Evolutionary conservation across 2,113 vertebrate genomes (phyloP).

Genomic region (Ibidorhyncha struthersii): DNA sequence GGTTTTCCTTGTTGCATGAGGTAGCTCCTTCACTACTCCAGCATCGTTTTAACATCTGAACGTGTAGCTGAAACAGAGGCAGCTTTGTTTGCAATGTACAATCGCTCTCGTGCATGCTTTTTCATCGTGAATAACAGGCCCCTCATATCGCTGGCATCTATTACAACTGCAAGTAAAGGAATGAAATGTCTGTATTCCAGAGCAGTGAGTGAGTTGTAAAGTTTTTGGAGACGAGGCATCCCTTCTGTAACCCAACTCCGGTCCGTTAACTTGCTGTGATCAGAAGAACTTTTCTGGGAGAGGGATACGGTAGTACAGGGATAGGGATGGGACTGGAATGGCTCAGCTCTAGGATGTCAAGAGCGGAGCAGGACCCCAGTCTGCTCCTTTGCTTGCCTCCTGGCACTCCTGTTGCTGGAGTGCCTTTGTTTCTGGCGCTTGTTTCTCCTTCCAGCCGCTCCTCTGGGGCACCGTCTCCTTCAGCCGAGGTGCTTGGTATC

Average conservation of each 20-base stretch:
- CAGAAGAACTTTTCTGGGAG: background rate
- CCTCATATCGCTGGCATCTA: background rate
- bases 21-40: background rate
- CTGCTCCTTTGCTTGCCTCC: background rate
- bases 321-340: background rate
- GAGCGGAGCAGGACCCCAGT: background rate
- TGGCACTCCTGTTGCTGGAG: background rate
- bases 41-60: background rate
- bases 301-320: background rate
- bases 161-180: background rate
- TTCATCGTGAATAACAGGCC: background rate
- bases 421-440: background rate
- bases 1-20: background rate
- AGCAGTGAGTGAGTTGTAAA: background rate
- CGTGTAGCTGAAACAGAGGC: background rate
- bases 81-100: background rate
- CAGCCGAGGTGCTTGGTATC: rapidly evolving
- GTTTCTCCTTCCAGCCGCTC: background rate
- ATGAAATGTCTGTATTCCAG: background rate
- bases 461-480: background rate
- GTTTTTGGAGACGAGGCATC: background rate
- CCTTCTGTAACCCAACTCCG: background rate
- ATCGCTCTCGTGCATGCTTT: background rate
- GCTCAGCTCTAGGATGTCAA: background rate
- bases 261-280: background rate